Percentiles rank a stretch among this genome's conserved stretches.
Conservation (phyloP, 2,113 vertebrate genomes). For the Spheniscus mendiculus region DNA sequence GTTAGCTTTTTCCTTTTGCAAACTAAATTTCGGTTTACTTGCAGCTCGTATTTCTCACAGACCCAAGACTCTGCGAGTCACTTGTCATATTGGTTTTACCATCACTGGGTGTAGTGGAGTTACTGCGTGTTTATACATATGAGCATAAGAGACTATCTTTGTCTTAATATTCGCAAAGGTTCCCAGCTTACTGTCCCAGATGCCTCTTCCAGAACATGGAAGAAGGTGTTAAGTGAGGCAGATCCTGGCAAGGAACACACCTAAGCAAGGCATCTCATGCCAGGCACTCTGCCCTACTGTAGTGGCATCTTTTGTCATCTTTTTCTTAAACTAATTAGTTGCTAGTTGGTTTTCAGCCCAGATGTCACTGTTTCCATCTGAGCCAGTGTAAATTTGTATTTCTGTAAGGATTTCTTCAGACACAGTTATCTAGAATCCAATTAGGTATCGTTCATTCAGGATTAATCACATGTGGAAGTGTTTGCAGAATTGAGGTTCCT, state of each 20-base stretch:
- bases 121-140: not conserved
- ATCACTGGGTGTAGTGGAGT: not conserved
- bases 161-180: not conserved
- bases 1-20: not conserved
- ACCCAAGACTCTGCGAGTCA: not conserved
- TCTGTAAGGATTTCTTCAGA: conserved; percentile 34
- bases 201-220: not conserved
- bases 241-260: not conserved
- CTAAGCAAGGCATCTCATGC: not conserved
- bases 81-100: not conserved
- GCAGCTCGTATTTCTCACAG: not conserved
- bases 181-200: not conserved
- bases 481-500: not conserved
- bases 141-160: not conserved
- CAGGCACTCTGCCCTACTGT: not conserved
- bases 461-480: conserved; percentile 20
- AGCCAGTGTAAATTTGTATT: conserved; percentile 20
- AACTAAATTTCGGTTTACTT: not conserved
- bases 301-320: not conserved
- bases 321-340: not conserved
- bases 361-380: conserved; percentile 6
- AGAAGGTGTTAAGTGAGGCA: not conserved
- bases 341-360: conserved; percentile 13
- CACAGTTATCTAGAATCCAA: conserved; percentile 1
- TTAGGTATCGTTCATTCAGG: not conserved